Conservation (phyloP, 2,113 vertebrate genomes). For the Pan troglodytes region NHGRI_mPanTro3-v2.1_pri NC_072407.2:115978001-115978500, state of each 20-base stretch:
- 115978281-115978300: not conserved
- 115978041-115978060: no score
- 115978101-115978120: no score
- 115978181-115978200: no score
- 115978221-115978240: no score
- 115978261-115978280: not conserved
- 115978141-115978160: no score
- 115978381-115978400: not conserved
- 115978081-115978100: no score
- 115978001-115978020: no score
- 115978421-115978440: not conserved
- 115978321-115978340: not conserved
- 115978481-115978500: not conserved
- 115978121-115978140: no score
- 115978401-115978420: not conserved
- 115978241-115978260: not conserved
- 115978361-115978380: not conserved
- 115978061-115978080: no score
- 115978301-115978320: not conserved
- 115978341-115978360: not conserved
- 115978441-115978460: constrained; percentile 4
- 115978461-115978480: constrained; percentile 16
- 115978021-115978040: no score
- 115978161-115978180: no score
- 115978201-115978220: no score